Evolutionary conservation across 2,888 invertebrate genomes (phyloP).

Genomic region (Actias luna): DNA sequence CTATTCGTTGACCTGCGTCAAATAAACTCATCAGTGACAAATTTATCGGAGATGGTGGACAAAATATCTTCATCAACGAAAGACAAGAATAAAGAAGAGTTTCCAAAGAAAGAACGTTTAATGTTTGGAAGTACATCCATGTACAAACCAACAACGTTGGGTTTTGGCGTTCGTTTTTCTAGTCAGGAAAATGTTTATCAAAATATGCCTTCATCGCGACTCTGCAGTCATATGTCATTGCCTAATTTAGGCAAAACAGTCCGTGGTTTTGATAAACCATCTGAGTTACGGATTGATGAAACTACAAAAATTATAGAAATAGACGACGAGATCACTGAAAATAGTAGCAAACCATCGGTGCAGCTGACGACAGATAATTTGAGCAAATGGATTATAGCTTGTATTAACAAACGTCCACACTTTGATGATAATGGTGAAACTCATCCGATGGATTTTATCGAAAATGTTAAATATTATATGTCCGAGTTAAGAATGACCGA

Average conservation of each 20-base stretch:
- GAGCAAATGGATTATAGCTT: constrained; percentile 68
- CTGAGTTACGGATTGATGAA: constrained; percentile 45
- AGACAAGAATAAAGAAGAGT: constrained; percentile 49
- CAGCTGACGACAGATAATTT: constrained; percentile 64
- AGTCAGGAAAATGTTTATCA: constrained; percentile 74
- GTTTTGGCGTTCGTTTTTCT: constrained; percentile 73
- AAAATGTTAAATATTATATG: constrained; percentile 68
- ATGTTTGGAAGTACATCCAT: constrained; percentile 57
- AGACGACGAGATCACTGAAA: constrained; percentile 54
- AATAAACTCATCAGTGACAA: constrained; percentile 74
- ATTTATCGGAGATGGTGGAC: constrained; percentile 76
- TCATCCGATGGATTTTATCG: constrained; percentile 75
- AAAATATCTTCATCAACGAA: constrained; percentile 67
- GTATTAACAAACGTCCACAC: constrained; percentile 67
- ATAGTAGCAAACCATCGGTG: constrained; percentile 40
- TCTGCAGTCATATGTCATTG: constrained; percentile 74
- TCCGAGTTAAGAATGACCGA: constrained; percentile 63
- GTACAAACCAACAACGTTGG: constrained; percentile 69
- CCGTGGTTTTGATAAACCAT: constrained; percentile 49
- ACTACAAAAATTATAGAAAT: constrained; percentile 66
- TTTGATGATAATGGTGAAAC: constrained; percentile 70
- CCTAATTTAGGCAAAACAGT: constrained; percentile 72
- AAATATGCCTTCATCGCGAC: constrained; percentile 70
- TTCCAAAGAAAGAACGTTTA: constrained; percentile 51
- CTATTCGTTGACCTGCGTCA: constrained; percentile 76